Evolutionary conservation across 2,113 vertebrate genomes (phyloP).

Genomic region (Indri indri): DNA sequence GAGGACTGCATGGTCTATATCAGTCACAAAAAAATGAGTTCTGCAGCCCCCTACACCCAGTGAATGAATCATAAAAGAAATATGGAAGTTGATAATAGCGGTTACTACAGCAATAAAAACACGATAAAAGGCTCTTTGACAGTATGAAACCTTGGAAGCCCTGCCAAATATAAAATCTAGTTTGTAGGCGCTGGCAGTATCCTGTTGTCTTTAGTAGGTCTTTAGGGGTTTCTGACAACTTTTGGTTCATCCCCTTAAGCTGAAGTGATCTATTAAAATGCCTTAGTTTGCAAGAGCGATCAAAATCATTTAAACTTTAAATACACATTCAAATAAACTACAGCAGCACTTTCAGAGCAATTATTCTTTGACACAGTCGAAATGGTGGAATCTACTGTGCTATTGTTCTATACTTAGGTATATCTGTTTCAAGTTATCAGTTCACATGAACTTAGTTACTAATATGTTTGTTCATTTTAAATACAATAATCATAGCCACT

Average conservation of each 20-base stretch:
- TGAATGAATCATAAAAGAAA: constrained; percentile 68
- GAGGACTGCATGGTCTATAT: constrained; percentile 12
- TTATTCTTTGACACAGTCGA: not conserved
- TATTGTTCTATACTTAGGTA: not conserved
- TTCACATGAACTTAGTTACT: not conserved
- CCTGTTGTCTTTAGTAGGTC: constrained; percentile 12
- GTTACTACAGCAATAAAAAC: constrained; percentile 73
- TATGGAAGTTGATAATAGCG: constrained; percentile 66
- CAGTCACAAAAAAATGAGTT: constrained; percentile 27
- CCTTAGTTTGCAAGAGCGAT: constrained; percentile 30
- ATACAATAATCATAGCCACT: not conserved
- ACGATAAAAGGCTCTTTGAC: constrained; percentile 61
- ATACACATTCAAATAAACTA: not conserved
- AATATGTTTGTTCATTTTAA: not conserved
- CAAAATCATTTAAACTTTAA: constrained; percentile 50
- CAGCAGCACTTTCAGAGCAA: not conserved
- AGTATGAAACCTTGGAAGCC: constrained; percentile 53
- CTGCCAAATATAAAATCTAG: constrained; percentile 47
- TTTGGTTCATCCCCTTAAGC: not conserved
- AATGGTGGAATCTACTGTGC: not conserved
- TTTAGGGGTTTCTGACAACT: constrained; percentile 54
- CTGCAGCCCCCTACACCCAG: constrained; percentile 11
- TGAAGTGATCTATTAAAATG: not conserved
- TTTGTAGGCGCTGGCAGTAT: constrained; percentile 30
- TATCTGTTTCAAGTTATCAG: not conserved